Evolutionary conservation across 2,797 vertebrate genomes (phyloP), one percentile per base, ranked within the genome.

Genomic region (Molossus molossus): DNA sequence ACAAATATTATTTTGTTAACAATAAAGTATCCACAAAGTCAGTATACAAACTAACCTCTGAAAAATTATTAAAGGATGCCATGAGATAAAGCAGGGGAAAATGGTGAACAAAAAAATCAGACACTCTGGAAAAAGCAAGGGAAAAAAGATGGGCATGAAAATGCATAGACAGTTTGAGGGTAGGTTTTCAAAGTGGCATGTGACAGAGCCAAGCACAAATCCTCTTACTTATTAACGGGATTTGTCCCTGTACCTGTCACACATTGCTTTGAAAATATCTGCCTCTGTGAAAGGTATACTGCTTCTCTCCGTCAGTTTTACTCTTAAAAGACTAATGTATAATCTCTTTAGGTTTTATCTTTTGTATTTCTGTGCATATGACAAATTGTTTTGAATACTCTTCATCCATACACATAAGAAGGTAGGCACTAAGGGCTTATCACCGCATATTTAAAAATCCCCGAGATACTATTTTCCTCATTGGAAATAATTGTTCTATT

Each of bases 201-300:
- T 98, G 95, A 97, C 93, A 98, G 75, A 27, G 90, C 55, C 40
- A 97, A 97, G 72, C 96, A 97, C 79, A 98, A 98, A 97, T 98
- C 95, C 97, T 94, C 29, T 96, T 97, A 97, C 96, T 97, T 98
- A 97, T 98, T 98, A 98, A 97, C 94, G 95, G 93, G 87, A 98
- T 98, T 98, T 98, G 93, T 98, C 62, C 95, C 97, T 97, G 89
- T 89, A 97, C 90, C 95, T 97, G 96, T 98, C 98, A 97, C 69
- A 97, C 88, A 92, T 0, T 0, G 90, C 95, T 98, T 98, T 98
- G 91, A 98, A 98, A 98, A 97, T 96, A 96, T 50, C 70, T 97
- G 96, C 87, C 93, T 98, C 96, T 97, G 89, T 95, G 97, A 97
- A 98, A 98, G 64, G 40, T 96, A 95, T 84, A 87, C 85, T 25